Percentiles rank a stretch among this genome's conserved stretches.
phyloP scores from a whole-genome alignment of 2,888 invertebrate species.

The Eurytoma adleriae region DNA sequence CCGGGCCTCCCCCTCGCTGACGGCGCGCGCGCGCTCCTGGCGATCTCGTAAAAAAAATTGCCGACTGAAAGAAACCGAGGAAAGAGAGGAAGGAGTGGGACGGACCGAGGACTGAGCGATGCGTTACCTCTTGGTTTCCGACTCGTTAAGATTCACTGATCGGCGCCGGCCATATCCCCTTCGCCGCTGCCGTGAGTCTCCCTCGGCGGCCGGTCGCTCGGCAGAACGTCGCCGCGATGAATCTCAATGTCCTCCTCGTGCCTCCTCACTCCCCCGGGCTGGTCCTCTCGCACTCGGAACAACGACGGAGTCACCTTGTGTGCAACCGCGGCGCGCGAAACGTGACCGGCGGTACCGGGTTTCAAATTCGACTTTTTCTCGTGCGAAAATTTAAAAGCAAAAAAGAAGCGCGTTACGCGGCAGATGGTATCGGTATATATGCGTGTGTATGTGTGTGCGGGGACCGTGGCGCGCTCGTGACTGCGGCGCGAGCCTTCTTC shows the following conservation, averaged over 20 bases:
- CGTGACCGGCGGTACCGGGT: background rate
- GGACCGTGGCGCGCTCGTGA: constrained; percentile 31
- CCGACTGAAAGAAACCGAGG: background rate
- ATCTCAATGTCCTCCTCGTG: constrained; percentile 18
- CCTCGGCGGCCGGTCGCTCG: background rate
- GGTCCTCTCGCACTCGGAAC: background rate
- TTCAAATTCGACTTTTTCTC: background rate
- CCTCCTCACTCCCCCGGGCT: background rate
- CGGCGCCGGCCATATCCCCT: constrained; percentile 43
- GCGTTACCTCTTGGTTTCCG: constrained; percentile 34
- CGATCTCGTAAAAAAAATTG: background rate
- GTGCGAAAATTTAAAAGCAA: background rate
- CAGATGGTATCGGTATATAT: background rate
- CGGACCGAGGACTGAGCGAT: background rate
- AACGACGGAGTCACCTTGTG: background rate
- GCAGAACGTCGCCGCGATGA: constrained; percentile 24
- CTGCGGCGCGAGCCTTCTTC: constrained; percentile 62
- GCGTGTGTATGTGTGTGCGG: background rate
- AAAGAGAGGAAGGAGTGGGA: background rate
- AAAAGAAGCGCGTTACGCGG: too few species aligned
- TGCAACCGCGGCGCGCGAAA: too few species aligned
- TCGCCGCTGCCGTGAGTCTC: background rate
- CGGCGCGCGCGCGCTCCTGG: constrained; percentile 1
- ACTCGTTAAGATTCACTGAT: constrained; percentile 38
- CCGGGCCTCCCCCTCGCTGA: background rate